phyloP scores from a whole-genome alignment of 1,140 invertebrate genomes.

The Panonychus citri region DNA sequence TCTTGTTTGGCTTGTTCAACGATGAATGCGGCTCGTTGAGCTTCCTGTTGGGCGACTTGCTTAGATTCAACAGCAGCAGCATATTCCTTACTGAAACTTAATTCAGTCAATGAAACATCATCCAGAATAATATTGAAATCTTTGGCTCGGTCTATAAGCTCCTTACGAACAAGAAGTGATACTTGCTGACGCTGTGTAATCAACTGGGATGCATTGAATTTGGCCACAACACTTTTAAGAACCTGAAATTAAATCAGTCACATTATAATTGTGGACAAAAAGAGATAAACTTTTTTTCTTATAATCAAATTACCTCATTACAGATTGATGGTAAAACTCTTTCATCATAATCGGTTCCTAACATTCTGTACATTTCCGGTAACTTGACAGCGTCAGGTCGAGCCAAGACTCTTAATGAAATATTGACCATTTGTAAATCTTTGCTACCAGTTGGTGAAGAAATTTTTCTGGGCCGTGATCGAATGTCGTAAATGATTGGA shows the following conservation, averaged over 20 bases:
- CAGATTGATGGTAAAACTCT: constrained; percentile 76
- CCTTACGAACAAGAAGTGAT: constrained; percentile 72
- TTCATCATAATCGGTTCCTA: constrained; percentile 95
- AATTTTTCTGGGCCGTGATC: constrained; percentile 83
- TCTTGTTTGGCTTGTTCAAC: constrained; percentile 95
- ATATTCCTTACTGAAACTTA: constrained; percentile 97
- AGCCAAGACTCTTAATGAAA: constrained; percentile 91
- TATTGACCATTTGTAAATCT: constrained; percentile 99
- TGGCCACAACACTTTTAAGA: constrained; percentile 93
- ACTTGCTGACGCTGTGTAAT: constrained; percentile 94
- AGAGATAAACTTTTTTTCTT: background rate
- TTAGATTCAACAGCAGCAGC: constrained; percentile 98
- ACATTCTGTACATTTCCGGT: constrained; percentile 74
- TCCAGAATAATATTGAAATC: constrained; percentile 98
- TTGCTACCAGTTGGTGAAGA: constrained; percentile 93
- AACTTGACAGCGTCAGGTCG: constrained; percentile 67
- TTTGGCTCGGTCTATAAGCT: constrained; percentile 79
- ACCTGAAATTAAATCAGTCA: constrained; percentile 32
- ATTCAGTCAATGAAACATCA: constrained; percentile 97
- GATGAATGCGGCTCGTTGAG: constrained; percentile 88
- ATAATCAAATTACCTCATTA: constrained; percentile 2
- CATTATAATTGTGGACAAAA: background rate
- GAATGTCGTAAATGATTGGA: constrained; percentile 91
- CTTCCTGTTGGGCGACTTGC: constrained; percentile 96
- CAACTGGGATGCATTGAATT: constrained; percentile 97